Conservation (phyloP, 2,797 vertebrate species). For the Pseudomugil gertrudae region DNA sequence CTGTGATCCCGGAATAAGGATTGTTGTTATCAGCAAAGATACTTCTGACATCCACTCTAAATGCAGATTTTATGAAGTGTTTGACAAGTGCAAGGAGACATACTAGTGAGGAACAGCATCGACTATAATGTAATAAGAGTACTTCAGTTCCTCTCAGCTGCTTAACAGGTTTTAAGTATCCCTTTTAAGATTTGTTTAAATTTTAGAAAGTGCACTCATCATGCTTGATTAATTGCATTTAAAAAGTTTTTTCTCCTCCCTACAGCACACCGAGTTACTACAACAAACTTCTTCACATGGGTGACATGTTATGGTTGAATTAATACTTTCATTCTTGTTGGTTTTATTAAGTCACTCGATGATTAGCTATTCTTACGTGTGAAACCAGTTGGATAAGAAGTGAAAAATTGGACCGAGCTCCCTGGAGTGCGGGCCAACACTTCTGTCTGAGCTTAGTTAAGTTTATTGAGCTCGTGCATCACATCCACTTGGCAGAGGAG, state of each 20-base stretch:
- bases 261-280: not conserved
- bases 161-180: slow-evolving; percentile 55
- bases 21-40: slow-evolving; percentile 50
- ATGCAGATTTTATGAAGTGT: slow-evolving; percentile 77
- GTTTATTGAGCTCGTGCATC: slow-evolving; percentile 63
- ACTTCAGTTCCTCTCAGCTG: slow-evolving; percentile 53
- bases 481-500: slow-evolving; percentile 51
- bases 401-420: slow-evolving; percentile 60
- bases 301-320: not conserved
- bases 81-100: slow-evolving; percentile 50
- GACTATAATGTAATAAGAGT: slow-evolving; percentile 63
- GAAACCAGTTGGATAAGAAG: slow-evolving; percentile 56
- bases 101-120: slow-evolving; percentile 57
- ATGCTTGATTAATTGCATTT: not conserved
- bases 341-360: slow-evolving; percentile 48
- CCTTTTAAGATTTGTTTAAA: not conserved
- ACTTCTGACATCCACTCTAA: slow-evolving; percentile 62
- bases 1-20: slow-evolving; percentile 33
- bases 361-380: slow-evolving; percentile 55
- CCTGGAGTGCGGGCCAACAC: slow-evolving; percentile 53
- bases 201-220: not conserved
- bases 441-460: slow-evolving; percentile 61
- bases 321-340: slow-evolving; percentile 17
- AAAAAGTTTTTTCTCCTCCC: not conserved
- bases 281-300: slow-evolving; percentile 24